Evolutionary conservation across 2,888 invertebrate species (phyloP), one percentile per base, ranked within the genome.

Genomic region (Ectobius pallidus): DNA sequence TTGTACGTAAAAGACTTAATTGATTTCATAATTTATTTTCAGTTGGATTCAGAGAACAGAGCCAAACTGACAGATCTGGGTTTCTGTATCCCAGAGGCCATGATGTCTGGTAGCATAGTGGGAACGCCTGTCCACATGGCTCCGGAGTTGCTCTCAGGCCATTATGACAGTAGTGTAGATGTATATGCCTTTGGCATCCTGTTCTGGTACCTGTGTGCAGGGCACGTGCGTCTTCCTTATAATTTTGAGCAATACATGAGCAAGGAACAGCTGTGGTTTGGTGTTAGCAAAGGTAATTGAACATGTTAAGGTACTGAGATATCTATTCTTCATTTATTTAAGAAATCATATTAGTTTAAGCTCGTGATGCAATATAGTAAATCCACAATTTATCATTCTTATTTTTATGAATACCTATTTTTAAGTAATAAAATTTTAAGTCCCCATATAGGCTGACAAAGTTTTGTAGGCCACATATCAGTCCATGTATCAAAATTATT

Each of bases 101-200:
- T 95, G 87, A 92, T 96, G 89, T 93, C 93, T 0, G 95, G 95
- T 42, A 94, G 94, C 75, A 90, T 95, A 74, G 95, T 95, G 27
- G 95, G 93, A 61, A 93, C 93, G 3, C 96, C 95, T 0, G 92
- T 94, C 73, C 95, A 96, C 82, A 95, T 96, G 95, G 95, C 95
- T 14, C 96, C 96, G 0, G 95, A 96, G 82, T 85, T 96, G 68
- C 87, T 95, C 74, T 89, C 89, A 16, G 93, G 94, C 0, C 88
- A 89, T 75, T 95, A 95, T 79, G 92, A 94, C 80, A 91, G 90
- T 75, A 90, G 90, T 74, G 95, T 96, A 9, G 95, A 96, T 79
- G 92, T 95, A 0, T 96, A 95, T 80, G 95, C 95, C 0, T 95
- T 96, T 81, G 95, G 95, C 4, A 92, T 96, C 74, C 84, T 95